Evolutionary conservation across 30 jellyfish, hydroid and myxozoan genomes (phyloP), one percentile per base, ranked within the genome.

Genomic region (Turritopsis dohrnii): DNA sequence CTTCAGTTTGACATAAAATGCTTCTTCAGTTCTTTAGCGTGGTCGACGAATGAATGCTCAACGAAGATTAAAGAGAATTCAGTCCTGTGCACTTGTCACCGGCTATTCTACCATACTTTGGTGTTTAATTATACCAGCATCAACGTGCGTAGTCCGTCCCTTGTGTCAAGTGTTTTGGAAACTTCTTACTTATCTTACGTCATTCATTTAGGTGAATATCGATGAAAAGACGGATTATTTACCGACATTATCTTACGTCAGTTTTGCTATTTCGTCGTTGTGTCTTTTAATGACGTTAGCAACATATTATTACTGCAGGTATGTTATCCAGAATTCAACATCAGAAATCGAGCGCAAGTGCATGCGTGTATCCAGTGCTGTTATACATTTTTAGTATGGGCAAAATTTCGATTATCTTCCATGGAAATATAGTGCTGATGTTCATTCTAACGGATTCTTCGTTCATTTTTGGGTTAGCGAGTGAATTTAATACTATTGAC

Each of bases 181-280:
- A 41, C 13, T 41, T 41, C 5, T 3, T 3, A 41, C 60, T 41
- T 41, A 13, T 41, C 60, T 41, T 41, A 41, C 60, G 13, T 3
- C 60, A 13, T 41, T 66, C 17, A 21, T 66, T 66, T 66, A 66
- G 76, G 17, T 1, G 7, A 66, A 66, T 21, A 3, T 21, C 76
- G 76, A 66, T 17, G 76, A 66, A 66, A 26, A 66, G 27, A 26
- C 27, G 27, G 76, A 66, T 21, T 66, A 66, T 66, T 21, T 66
- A 21, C 60, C 60, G 13, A 26, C 28, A 53, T 71, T 83, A 16
- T 83, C 89, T 21, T 83, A 66, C 74, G 54, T 71, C 54, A 83
- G 89, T 71, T 83, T 65, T 83, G 89, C 76, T 3, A 31, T 83
- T 21, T 66, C 89, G 5, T 28, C 83, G 25, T 52, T 71, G 65